Evolutionary conservation across 1,140 invertebrate species (phyloP).

Genomic region (Drosophila grimshawi): DNA sequence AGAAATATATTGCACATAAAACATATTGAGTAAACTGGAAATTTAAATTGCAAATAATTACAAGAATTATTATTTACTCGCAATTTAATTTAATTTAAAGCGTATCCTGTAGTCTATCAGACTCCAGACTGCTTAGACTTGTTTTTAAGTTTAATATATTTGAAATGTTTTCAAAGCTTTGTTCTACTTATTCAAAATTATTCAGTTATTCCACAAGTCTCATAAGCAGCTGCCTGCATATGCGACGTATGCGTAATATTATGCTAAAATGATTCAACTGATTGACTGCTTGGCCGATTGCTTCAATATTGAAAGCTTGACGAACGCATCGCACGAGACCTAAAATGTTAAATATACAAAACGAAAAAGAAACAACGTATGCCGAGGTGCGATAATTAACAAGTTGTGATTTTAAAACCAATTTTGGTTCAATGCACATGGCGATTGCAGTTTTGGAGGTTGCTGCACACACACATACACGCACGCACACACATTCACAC

Average conservation of each 20-base stretch:
- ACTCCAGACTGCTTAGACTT: not conserved
- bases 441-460: conserved; percentile 71
- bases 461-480: conserved; percentile 41
- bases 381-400: conserved; percentile 76
- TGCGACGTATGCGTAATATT: conserved; percentile 48
- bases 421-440: conserved; percentile 67
- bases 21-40: no score
- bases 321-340: conserved; percentile 57
- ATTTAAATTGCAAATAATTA: no score
- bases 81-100: not conserved
- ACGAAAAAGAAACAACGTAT: conserved; percentile 20
- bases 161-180: not conserved
- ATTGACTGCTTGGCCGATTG: conserved; percentile 43
- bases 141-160: not conserved
- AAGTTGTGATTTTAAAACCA: conserved; percentile 65
- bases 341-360: not conserved
- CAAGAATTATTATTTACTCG: not conserved
- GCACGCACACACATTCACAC: conserved; percentile 11
- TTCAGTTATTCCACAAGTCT: conserved; percentile 9
- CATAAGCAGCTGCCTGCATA: conserved; percentile 18
- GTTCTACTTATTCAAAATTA: conserved; percentile 20
- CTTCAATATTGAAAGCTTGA: conserved; percentile 36
- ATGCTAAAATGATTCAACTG: conserved; percentile 38
- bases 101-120: not conserved
- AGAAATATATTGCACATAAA: no score